These are phyloP conservation scores for Chaetura pelagica DNA, from an alignment of 2,113 vertebrate genomes.

Conservation along the genomic window DNA sequence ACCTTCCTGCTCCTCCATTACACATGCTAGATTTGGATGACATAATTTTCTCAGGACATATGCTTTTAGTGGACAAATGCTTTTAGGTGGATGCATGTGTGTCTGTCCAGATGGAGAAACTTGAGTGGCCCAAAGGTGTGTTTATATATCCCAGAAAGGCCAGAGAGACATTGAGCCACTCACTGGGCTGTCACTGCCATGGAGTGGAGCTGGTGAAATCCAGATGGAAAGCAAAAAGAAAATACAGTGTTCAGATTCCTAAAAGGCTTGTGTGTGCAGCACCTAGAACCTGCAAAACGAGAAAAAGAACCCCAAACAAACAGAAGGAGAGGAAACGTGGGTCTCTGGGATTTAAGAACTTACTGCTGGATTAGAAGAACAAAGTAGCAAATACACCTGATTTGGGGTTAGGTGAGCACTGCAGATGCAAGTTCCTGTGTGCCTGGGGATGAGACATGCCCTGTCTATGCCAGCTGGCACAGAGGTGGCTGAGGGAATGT, in stretches of 20 bases:
- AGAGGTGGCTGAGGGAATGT: not conserved
- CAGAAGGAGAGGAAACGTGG: not conserved
- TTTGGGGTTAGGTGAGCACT: not conserved
- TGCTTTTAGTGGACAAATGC: not conserved
- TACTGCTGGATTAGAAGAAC: not conserved
- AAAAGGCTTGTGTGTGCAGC: rapidly evolving
- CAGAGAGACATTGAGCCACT: not conserved
- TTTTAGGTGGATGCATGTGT: not conserved
- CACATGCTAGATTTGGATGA: not conserved
- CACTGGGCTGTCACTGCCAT: not conserved
- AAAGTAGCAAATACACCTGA: rapidly evolving
- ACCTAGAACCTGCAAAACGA: not conserved
- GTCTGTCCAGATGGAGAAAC: not conserved
- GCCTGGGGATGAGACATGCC: not conserved
- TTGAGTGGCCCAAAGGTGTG: not conserved
- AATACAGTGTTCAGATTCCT: not conserved
- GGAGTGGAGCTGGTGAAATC: not conserved
- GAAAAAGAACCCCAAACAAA: no score
- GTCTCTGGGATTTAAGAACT: not conserved
- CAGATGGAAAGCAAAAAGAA: not conserved
- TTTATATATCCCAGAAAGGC: not conserved
- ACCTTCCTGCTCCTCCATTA: not conserved
- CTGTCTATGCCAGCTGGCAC: not conserved
- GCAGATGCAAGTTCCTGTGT: not conserved
- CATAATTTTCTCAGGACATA: not conserved